phyloP scores from a whole-genome alignment of 1,140 invertebrate genomes.

The Cydia strobilella region DNA sequence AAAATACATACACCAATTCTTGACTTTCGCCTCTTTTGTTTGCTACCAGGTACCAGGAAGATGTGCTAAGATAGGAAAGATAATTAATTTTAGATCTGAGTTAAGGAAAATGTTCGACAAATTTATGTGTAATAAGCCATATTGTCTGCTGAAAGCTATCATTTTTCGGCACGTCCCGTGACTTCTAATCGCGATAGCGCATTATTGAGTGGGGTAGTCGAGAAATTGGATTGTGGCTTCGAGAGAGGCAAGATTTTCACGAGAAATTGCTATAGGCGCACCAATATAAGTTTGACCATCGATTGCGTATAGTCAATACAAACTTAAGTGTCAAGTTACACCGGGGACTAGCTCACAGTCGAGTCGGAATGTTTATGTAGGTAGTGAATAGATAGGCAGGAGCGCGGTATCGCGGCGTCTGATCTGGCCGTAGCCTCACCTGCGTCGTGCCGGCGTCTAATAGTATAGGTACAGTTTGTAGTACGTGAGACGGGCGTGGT shows the following conservation, averaged over 20 bases:
- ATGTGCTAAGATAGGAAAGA: background rate
- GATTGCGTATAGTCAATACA: background rate
- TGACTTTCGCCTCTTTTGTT: background rate
- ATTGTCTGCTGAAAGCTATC: slow-evolving; percentile 16
- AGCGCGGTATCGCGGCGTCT: background rate
- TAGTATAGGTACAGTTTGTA: background rate
- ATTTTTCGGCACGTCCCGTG: slow-evolving; percentile 31
- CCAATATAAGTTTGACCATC: background rate
- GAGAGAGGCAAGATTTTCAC: background rate
- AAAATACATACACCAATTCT: background rate
- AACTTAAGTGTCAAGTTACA: background rate
- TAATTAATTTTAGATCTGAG: background rate
- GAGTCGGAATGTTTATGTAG: background rate
- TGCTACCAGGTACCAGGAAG: background rate
- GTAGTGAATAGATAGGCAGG: background rate
- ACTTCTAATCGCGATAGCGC: slow-evolving; percentile 25
- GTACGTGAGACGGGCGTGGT: background rate
- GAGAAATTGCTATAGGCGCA: background rate
- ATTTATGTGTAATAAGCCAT: slow-evolving; percentile 9
- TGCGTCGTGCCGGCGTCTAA: slow-evolving; percentile 33
- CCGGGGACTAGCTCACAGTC: background rate
- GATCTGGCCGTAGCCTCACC: slow-evolving; percentile 12
- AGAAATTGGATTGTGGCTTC: slow-evolving; percentile 44
- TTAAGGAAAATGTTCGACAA: slow-evolving; percentile 14
- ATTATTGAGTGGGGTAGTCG: slow-evolving; percentile 41